phyloP scores from a whole-genome alignment of 2,888 invertebrate genomes.

The Boloria euphrosyne region DNA sequence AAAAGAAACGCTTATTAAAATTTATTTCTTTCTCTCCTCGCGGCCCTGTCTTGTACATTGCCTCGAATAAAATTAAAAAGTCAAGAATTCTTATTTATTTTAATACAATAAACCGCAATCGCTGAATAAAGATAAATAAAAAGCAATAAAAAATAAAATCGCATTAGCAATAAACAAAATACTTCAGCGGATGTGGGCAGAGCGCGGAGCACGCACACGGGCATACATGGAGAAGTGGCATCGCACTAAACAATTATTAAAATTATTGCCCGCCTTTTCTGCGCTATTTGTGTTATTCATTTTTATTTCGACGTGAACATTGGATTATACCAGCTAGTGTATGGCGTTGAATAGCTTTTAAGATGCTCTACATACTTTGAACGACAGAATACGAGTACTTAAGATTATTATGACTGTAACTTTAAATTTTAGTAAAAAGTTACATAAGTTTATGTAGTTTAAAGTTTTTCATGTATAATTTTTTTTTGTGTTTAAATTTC shows the following conservation, averaged over 20 bases:
- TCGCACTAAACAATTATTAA: slow-evolving; percentile 34
- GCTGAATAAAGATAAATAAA: slow-evolving; percentile 83
- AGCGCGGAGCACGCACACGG: slow-evolving; percentile 72
- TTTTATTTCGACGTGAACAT: slow-evolving; percentile 15
- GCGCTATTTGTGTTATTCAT: slow-evolving; percentile 22
- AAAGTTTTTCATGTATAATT: neutral
- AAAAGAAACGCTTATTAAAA: slow-evolving; percentile 83
- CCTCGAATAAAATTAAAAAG: slow-evolving; percentile 81
- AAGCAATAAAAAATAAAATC: slow-evolving; percentile 82
- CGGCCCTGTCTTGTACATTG: slow-evolving; percentile 79
- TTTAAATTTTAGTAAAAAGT: neutral
- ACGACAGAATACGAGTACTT: neutral
- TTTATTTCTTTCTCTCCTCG: slow-evolving; percentile 81
- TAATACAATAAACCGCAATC: slow-evolving; percentile 83
- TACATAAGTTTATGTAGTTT: neutral
- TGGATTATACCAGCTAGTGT: slow-evolving; percentile 11
- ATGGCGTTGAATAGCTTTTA: neutral
- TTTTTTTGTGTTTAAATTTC: slow-evolving; percentile 8
- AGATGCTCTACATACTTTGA: slow-evolving; percentile 1
- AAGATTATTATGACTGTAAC: neutral
- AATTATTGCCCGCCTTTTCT: slow-evolving; percentile 29
- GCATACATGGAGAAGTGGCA: slow-evolving; percentile 57
- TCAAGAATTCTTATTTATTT: slow-evolving; percentile 83
- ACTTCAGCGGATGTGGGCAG: slow-evolving; percentile 82
- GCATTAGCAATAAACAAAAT: slow-evolving; percentile 83